A percentile compares a stretch with the other conserved stretches of the same genome.
Evolutionary conservation across 1,140 invertebrate genomes (phyloP).

Genomic region (Pentalonia nigronervosa): DNA sequence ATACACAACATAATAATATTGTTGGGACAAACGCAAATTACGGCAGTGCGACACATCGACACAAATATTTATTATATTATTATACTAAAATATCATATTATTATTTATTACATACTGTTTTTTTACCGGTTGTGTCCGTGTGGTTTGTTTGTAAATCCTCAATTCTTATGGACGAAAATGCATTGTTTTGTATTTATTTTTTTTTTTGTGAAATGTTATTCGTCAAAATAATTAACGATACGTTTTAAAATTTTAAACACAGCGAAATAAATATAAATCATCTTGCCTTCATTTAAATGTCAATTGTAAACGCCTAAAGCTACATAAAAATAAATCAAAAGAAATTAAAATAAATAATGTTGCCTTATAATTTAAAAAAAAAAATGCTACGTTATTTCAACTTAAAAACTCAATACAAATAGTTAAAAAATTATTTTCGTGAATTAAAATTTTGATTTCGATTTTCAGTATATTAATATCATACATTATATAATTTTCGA

Average conservation of each 20-base stretch:
- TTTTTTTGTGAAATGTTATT: background rate
- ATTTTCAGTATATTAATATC: background rate
- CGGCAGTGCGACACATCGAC: background rate
- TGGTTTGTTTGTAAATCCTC: background rate
- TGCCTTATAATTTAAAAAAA: background rate
- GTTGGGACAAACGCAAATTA: too few species aligned
- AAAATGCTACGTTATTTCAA: background rate
- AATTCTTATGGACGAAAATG: background rate
- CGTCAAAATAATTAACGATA: constrained; percentile 12
- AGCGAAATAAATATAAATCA: background rate
- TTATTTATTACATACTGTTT: background rate
- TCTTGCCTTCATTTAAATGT: background rate
- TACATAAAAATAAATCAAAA: background rate
- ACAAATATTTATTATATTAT: background rate
- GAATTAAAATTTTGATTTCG: background rate
- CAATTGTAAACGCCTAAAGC: background rate
- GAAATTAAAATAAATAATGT: background rate
- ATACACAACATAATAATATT: background rate
- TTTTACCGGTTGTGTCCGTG: background rate
- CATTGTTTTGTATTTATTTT: background rate
- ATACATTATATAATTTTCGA: too few species aligned
- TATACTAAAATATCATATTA: background rate
- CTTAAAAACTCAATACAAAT: background rate
- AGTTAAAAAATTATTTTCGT: background rate
- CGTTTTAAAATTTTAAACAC: background rate